Conservation (phyloP, 2,113 vertebrate species). For the Hipposideros armiger region DNA sequence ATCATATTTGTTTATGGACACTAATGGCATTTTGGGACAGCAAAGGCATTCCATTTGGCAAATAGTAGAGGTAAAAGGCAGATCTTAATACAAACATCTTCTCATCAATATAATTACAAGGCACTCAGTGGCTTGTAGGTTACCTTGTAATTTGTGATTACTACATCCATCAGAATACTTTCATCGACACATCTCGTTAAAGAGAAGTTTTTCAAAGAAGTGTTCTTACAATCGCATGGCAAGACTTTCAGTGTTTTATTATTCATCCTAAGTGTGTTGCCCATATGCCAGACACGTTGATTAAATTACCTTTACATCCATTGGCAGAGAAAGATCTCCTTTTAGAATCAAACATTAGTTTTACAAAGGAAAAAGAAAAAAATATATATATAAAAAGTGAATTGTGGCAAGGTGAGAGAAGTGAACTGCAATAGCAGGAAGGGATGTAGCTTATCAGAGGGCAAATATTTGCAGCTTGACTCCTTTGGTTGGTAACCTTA, state of each 20-base stretch:
- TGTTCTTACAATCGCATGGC: neutral
- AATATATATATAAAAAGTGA: neutral
- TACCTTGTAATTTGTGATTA: neutral
- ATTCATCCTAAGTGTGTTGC: neutral
- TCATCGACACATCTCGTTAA: neutral
- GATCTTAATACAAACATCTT: constrained; percentile 32
- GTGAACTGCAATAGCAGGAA: neutral
- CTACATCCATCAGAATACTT: neutral
- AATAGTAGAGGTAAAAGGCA: neutral
- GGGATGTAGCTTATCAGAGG: neutral
- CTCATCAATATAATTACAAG: neutral
- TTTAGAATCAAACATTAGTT: neutral
- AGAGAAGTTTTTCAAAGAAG: neutral
- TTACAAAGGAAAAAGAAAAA: neutral
- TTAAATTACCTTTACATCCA: neutral
- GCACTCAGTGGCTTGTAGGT: neutral
- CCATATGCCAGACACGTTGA: neutral
- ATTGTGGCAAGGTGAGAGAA: neutral
- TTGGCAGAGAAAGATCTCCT: neutral
- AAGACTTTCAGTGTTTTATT: neutral
- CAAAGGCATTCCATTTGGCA: neutral
- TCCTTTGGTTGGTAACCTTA: neutral
- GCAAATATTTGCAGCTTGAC: neutral
- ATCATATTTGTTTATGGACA: neutral
- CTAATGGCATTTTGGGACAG: constrained; percentile 14